phyloP scores from a whole-genome alignment of 2,888 invertebrate species.

The Pachliopta kotzebuea region DNA sequence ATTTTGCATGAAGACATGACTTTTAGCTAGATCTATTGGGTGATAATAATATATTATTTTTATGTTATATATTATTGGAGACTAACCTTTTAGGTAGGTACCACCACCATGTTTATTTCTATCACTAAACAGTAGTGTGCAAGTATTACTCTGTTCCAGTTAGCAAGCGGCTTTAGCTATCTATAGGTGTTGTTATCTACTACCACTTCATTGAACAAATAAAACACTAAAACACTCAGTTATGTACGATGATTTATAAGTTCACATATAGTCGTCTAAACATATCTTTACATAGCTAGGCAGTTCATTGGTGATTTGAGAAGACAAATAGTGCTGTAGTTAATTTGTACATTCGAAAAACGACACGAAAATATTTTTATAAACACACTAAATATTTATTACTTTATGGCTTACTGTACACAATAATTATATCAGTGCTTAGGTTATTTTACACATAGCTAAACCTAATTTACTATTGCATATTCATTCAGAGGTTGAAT shows the following conservation, averaged over 20 bases:
- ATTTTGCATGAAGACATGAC: too few species aligned
- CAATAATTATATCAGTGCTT: constrained; percentile 16
- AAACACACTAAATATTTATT: constrained; percentile 51
- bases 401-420: constrained; percentile 41
- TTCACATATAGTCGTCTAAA: constrained; percentile 69
- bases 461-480: constrained; percentile 24
- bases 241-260: constrained; percentile 62
- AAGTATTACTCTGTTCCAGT: too few species aligned
- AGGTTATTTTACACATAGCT: constrained; percentile 17
- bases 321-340: constrained; percentile 63
- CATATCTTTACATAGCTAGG: constrained; percentile 57
- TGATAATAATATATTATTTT: too few species aligned
- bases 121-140: too few species aligned
- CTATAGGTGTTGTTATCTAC: too few species aligned
- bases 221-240: constrained; percentile 17
- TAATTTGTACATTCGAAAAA: constrained; percentile 58
- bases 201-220: too few species aligned
- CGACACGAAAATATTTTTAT: constrained; percentile 50
- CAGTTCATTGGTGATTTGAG: constrained; percentile 64
- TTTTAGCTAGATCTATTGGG: too few species aligned
- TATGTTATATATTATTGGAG: too few species aligned
- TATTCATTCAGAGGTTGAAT: constrained; percentile 30
- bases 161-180: too few species aligned
- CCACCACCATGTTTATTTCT: too few species aligned
- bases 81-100: too few species aligned